Evolutionary conservation across 2,113 vertebrate genomes (phyloP).

Genomic region (Sisor rabdophorus): DNA sequence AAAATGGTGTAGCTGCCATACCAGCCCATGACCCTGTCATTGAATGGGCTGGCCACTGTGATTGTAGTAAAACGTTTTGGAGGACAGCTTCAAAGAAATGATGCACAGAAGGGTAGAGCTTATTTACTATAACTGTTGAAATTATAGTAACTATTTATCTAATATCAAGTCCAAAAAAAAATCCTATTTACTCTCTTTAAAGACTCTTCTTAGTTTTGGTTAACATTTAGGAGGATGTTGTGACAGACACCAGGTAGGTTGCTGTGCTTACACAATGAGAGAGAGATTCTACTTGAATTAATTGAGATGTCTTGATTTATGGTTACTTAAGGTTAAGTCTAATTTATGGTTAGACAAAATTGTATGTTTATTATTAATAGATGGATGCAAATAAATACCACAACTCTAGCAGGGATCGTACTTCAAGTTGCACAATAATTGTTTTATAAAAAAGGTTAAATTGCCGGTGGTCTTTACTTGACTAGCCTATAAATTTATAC

Average conservation of each 20-base stretch:
- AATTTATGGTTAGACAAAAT: not conserved
- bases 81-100: not conserved
- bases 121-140: not conserved
- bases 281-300: not conserved
- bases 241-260: not conserved
- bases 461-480: not conserved
- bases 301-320: not conserved
- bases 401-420: not conserved
- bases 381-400: not conserved
- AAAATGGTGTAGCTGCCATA: not conserved
- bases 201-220: not conserved
- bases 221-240: not conserved
- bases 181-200: not conserved
- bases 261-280: not conserved
- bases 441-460: not conserved
- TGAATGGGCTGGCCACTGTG: not conserved
- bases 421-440: not conserved
- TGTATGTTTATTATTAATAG: not conserved
- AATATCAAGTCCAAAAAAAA: not conserved
- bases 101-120: not conserved
- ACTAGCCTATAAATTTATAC: not conserved
- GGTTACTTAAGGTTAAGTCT: not conserved
- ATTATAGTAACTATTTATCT: not conserved
- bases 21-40: not conserved
- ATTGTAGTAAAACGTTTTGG: not conserved